Percentiles rank a stretch among this genome's conserved stretches.
Evolutionary conservation across 2,888 invertebrate genomes (phyloP).

Genomic region (Tyria jacobaeae): DNA sequence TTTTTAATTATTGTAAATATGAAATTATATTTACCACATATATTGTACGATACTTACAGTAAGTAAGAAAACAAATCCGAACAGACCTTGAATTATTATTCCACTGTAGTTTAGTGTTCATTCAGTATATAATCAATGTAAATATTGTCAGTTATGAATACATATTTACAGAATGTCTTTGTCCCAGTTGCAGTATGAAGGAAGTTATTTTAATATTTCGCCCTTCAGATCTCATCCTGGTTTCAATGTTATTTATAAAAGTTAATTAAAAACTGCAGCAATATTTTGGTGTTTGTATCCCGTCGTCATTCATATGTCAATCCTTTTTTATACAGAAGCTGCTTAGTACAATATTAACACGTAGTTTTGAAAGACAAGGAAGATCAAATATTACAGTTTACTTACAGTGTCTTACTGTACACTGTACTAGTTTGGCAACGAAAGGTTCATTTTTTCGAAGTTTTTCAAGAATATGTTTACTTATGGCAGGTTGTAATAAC

Average conservation of each 20-base stretch:
- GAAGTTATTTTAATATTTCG: slow-evolving; percentile 66
- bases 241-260: slow-evolving; percentile 58
- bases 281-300: slow-evolving; percentile 24
- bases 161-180: slow-evolving; percentile 68
- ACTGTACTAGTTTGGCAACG: not conserved
- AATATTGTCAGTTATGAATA: slow-evolving; percentile 51
- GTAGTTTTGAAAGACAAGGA: not conserved
- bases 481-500: no score
- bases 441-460: no score
- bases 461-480: no score
- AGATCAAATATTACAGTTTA: not conserved
- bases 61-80: slow-evolving; percentile 7
- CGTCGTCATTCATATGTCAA: not conserved
- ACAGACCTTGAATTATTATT: slow-evolving; percentile 21
- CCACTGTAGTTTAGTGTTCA: slow-evolving; percentile 53
- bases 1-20: slow-evolving; percentile 11
- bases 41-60: not conserved
- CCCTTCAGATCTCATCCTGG: slow-evolving; percentile 65
- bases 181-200: slow-evolving; percentile 64
- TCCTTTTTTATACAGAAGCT: not conserved
- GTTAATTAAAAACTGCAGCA: slow-evolving; percentile 52
- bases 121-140: slow-evolving; percentile 51
- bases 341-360: not conserved
- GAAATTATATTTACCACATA: not conserved
- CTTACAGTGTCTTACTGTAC: not conserved